Conservation (phyloP, 2,113 vertebrate genomes). For the Psephotus haematonotus region DNA sequence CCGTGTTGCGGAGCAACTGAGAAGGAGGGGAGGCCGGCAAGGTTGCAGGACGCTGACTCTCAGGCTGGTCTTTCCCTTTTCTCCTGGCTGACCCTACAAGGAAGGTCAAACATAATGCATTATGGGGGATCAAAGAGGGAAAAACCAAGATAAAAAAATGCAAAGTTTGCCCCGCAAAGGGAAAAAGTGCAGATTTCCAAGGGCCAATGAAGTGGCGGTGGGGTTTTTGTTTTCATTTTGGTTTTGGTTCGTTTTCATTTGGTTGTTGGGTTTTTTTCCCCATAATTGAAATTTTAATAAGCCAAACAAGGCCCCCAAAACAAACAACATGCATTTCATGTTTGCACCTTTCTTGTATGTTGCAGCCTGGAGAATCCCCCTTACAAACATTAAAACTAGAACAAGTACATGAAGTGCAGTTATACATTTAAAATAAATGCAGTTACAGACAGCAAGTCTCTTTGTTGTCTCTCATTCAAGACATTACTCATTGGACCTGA, state of each 20-base stretch:
- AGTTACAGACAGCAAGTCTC: slow-evolving; percentile 67
- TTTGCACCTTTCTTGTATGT: slow-evolving; percentile 99
- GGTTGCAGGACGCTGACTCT: slow-evolving; percentile 86
- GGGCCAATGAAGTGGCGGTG: slow-evolving; percentile 78
- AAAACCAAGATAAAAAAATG: slow-evolving; percentile 85
- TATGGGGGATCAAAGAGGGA: slow-evolving; percentile 96
- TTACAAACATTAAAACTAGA: slow-evolving; percentile 76
- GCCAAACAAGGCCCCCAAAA: slow-evolving; percentile 89
- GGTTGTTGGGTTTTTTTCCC: background rate
- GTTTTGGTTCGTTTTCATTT: slow-evolving; percentile 50
- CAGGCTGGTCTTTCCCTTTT: slow-evolving; percentile 95
- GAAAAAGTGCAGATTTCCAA: slow-evolving; percentile 80
- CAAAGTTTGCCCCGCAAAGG: slow-evolving; percentile 83
- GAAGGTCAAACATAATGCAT: slow-evolving; percentile 99
- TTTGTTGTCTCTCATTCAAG: slow-evolving; percentile 40
- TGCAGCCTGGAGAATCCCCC: slow-evolving; percentile 91
- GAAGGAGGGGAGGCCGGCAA: slow-evolving; percentile 88
- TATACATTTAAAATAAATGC: slow-evolving; percentile 66
- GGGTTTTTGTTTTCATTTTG: slow-evolving; percentile 64
- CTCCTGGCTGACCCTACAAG: slow-evolving; percentile 99
- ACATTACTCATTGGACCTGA: slow-evolving; percentile 64
- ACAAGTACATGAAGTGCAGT: slow-evolving; percentile 72
- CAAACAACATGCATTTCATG: slow-evolving; percentile 99
- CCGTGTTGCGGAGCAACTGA: slow-evolving; percentile 86
- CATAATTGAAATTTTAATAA: slow-evolving; percentile 76